phyloP scores from a whole-genome alignment of 2,113 vertebrate genomes.

The Ceyx cyanopectus region DNA sequence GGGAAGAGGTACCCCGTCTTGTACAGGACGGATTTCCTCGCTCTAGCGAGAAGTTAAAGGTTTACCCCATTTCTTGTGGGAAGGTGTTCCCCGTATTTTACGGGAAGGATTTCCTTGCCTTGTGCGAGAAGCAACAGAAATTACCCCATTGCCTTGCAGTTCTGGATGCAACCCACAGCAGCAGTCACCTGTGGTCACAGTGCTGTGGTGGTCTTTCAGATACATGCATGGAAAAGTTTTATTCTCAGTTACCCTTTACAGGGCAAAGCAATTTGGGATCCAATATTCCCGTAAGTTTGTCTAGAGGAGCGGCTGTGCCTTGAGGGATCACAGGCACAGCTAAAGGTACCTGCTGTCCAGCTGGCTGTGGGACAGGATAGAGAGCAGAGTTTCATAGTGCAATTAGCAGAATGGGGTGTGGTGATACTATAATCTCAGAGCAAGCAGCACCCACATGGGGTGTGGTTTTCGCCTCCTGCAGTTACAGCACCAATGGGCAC shows the following conservation, averaged over 20 bases:
- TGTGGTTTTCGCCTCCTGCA: conserved; percentile 6
- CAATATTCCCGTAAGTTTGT: background rate
- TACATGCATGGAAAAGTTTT: background rate
- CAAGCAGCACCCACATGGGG: background rate
- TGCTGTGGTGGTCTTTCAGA: background rate
- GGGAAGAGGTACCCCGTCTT: too few relatives aligned
- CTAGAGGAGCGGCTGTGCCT: background rate
- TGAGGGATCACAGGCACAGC: background rate
- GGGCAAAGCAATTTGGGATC: background rate
- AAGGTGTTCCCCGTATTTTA: too few relatives aligned
- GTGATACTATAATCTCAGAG: conserved; percentile 47
- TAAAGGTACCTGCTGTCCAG: background rate
- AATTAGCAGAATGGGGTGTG: background rate
- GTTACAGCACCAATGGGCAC: background rate
- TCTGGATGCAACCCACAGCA: background rate
- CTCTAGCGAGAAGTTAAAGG: too few relatives aligned
- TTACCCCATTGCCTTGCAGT: background rate
- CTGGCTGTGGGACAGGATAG: background rate
- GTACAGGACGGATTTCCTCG: too few relatives aligned
- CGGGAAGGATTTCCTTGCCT: too few relatives aligned
- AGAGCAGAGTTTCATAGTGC: background rate
- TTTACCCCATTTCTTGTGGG: too few relatives aligned
- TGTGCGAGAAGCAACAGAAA: too few relatives aligned
- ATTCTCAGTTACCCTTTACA: background rate
- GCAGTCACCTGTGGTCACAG: background rate